Evolutionary conservation across 1,140 invertebrate genomes (phyloP), one percentile per base, ranked within the genome.

Genomic region (Drosophila auraria): DNA sequence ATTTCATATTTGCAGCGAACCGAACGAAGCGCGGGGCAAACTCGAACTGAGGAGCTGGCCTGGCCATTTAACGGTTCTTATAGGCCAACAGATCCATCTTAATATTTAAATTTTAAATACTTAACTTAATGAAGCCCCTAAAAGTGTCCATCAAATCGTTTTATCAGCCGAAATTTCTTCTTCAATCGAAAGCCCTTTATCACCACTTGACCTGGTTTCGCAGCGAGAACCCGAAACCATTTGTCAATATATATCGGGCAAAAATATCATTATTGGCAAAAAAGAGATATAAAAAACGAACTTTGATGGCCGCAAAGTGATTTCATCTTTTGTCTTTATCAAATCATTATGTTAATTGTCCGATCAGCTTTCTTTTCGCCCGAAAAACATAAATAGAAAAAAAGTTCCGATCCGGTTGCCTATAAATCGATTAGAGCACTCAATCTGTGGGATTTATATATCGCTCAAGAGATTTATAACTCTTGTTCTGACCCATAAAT

Each of bases 131-230:
- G 82, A 51, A 49, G 60, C 58, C 72, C 38, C 58, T 80, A 58
- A 87, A 80, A 69, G 17, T 70, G 77, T 66, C 83, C 78, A 83
- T 87, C 80, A 83, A 68, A 65, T 30, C n/a, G 61, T 63, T 83
- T 72, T 87, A 87, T 89, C 84, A 73, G 68, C 47, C 50, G 27
- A 20, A 56, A 42, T 57, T 74, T 63, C 83, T 74, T 63, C 83
- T 84, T 68, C 58, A 12, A 40, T 47, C 60, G 57, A 54, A 53
- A 70, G 78, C 82, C 83, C 80, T 87, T 53, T 50, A 65, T 71
- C 76, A 77, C 27, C 50, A 84, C 74, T 79, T 90, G 75, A 89
- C 84, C 84, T 45, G 78, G 64, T 54, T 70, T 53, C 59, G 45
- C 44, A 64, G 68, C 58, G 54, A 30, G 49, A 44, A 15, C 38